These are phyloP conservation scores for Sericinus montela DNA, from an alignment of 2,888 invertebrate species.

Conservation along the genomic window DNA sequence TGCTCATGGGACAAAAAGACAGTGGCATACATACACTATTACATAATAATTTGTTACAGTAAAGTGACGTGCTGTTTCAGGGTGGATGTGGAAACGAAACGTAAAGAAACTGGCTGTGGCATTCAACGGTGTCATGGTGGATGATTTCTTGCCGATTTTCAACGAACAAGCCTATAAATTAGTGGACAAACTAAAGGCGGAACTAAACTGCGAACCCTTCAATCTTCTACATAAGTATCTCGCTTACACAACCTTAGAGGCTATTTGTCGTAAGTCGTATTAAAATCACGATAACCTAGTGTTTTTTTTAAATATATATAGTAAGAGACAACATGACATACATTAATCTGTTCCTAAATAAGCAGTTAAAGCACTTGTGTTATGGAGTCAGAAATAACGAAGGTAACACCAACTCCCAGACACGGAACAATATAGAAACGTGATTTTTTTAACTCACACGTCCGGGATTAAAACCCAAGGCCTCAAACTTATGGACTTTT, in stretches of 20 bases:
- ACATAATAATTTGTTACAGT: not conserved
- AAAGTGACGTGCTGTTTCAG: not conserved
- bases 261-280: slow-evolving; percentile 51
- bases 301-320: no score
- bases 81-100: slow-evolving; percentile 1
- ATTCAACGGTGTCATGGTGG: not conserved
- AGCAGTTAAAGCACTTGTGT: no score
- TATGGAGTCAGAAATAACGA: no score
- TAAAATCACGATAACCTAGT: no score
- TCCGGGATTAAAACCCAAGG: no score
- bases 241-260: slow-evolving; percentile 45
- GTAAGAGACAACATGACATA: no score
- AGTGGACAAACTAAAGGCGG: not conserved
- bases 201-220: slow-evolving; percentile 40
- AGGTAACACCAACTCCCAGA: no score
- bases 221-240: slow-evolving; percentile 39
- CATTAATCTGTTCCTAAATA: no score
- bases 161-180: not conserved
- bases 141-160: slow-evolving; percentile 1
- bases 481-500: no score
- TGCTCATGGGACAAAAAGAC: no score
- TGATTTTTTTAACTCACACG: no score
- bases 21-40: not conserved
- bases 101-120: not conserved
- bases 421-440: no score